Percentiles rank a stretch among this genome's conserved stretches.
phyloP scores from a whole-genome alignment of 2,888 invertebrate species.

The Mellilla xanthometata region DNA sequence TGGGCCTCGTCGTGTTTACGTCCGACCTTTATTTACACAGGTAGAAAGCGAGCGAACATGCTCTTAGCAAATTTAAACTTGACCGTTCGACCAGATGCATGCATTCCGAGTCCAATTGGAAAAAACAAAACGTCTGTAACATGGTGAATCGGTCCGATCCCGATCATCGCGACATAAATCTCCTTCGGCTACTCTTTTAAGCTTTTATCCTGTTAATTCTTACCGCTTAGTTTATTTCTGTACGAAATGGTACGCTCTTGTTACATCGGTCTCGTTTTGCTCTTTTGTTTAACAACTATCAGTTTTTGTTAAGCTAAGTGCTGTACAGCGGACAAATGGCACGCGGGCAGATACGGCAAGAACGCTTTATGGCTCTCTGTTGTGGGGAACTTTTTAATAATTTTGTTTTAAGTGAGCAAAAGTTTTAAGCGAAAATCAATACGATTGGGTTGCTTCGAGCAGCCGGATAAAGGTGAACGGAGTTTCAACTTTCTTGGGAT shows the following conservation, averaged over 20 bases:
- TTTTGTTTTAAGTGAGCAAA: constrained; percentile 45
- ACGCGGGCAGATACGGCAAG: constrained; percentile 62
- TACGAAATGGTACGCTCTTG: constrained; percentile 75
- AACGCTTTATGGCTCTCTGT: constrained; percentile 53
- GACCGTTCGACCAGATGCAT: constrained; percentile 45
- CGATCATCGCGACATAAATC: constrained; percentile 80
- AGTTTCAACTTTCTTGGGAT: constrained; percentile 22
- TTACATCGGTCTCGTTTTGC: constrained; percentile 67
- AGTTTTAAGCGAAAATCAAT: constrained; percentile 33
- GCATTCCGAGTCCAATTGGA: constrained; percentile 54
- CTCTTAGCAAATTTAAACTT: constrained; percentile 30
- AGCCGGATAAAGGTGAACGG: constrained; percentile 25
- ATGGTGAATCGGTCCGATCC: constrained; percentile 73
- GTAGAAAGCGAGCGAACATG: constrained; percentile 27
- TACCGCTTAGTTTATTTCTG: constrained; percentile 81
- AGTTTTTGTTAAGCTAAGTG: constrained; percentile 82
- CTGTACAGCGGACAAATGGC: constrained; percentile 77
- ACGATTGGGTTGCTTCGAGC: constrained; percentile 22
- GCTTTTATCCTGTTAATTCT: constrained; percentile 81
- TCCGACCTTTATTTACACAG: constrained; percentile 24
- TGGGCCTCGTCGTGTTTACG: constrained; percentile 33
- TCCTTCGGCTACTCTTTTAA: constrained; percentile 81
- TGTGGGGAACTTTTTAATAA: constrained; percentile 35
- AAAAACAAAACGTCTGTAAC: constrained; percentile 65
- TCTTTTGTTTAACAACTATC: constrained; percentile 80